Conservation (phyloP, 2,113 vertebrate genomes). For the Chiloscyllium plagiosum region DNA sequence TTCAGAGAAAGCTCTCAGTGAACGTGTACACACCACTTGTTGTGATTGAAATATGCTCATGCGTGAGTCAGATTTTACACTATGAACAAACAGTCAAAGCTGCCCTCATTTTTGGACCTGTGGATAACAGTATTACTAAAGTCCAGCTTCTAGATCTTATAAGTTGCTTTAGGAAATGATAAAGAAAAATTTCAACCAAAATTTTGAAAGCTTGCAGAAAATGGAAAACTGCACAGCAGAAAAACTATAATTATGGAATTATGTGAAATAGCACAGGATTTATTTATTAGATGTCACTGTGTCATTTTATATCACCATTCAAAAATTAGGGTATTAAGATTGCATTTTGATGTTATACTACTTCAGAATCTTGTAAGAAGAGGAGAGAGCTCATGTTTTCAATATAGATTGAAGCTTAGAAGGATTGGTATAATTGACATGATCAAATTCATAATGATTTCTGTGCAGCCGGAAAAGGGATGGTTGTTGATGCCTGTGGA, state of each 20-base stretch:
- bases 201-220: not conserved
- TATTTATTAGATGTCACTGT: not conserved
- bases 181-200: not conserved
- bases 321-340: not conserved
- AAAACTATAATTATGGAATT: not conserved
- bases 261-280: not conserved
- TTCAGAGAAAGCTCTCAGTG: not conserved
- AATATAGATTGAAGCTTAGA: not conserved
- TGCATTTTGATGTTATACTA: not conserved
- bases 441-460: not conserved
- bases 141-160: not conserved
- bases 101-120: not conserved
- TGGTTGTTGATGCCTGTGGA: not conserved
- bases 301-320: not conserved
- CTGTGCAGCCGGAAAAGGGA: not conserved
- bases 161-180: not conserved
- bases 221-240: not conserved
- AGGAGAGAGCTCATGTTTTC: not conserved
- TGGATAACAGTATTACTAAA: not conserved
- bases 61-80: not conserved
- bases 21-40: not conserved
- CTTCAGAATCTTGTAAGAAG: not conserved
- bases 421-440: not conserved
- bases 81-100: not conserved
- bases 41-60: not conserved